phyloP scores from a whole-genome alignment of 2,888 invertebrate genomes.

The Parnassius glacialis region DNA sequence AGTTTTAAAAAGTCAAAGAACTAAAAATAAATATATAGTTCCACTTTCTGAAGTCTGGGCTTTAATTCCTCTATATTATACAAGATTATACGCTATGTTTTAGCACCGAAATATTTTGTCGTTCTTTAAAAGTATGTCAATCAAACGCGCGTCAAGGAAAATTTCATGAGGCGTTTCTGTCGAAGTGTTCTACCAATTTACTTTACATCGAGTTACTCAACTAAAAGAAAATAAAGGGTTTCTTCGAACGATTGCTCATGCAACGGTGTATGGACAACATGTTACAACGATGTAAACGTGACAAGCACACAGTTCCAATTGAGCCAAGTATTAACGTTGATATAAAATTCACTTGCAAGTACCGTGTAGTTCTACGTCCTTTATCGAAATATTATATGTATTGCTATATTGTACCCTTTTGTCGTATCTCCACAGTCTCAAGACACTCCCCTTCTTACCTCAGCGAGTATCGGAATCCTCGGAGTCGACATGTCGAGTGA shows the following conservation, averaged over 20 bases:
- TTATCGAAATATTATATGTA: too few relatives aligned
- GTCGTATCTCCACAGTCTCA: too few relatives aligned
- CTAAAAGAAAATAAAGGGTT: constrained; percentile 9
- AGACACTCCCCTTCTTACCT: too few relatives aligned
- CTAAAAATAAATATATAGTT: too few relatives aligned
- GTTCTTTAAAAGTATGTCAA: neutral
- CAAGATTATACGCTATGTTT: too few relatives aligned
- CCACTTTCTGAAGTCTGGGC: too few relatives aligned
- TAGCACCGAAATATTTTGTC: too few relatives aligned
- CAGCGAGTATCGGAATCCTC: too few relatives aligned
- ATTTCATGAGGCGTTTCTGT: neutral
- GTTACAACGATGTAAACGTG: constrained; percentile 11
- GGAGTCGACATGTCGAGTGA: too few relatives aligned
- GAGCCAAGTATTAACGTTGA: neutral
- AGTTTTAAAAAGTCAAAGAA: too few relatives aligned
- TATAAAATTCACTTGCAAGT: constrained; percentile 7
- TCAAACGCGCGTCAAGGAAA: neutral
- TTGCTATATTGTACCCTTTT: too few relatives aligned
- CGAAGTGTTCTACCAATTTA: neutral
- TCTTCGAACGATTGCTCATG: constrained; percentile 21
- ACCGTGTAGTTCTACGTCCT: neutral
- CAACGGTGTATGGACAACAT: constrained; percentile 10
- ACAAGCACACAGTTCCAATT: constrained; percentile 4
- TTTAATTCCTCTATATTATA: too few relatives aligned
- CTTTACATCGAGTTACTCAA: constrained; percentile 6